Conservation (phyloP, 2,797 vertebrate species). For the Cossypha heuglini region DNA sequence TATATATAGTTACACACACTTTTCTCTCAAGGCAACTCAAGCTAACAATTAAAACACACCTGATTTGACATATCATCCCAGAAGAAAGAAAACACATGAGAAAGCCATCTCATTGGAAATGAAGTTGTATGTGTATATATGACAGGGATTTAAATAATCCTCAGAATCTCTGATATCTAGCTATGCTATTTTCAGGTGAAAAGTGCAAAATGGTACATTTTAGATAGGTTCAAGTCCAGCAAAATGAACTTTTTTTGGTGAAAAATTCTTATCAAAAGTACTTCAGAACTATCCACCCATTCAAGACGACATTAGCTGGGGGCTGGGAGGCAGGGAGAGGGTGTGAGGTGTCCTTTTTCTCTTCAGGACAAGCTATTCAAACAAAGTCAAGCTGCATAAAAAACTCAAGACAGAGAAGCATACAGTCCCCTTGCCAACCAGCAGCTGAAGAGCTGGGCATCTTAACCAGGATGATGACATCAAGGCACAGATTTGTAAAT, state of each 20-base stretch:
- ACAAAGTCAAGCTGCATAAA: background rate
- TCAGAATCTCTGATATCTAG: background rate
- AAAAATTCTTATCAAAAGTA: background rate
- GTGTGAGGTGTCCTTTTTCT: background rate
- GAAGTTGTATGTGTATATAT: accelerated
- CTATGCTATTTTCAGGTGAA: background rate
- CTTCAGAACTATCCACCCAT: background rate
- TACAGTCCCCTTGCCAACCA: background rate
- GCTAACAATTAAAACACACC: background rate
- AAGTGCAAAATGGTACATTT: background rate
- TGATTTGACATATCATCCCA: background rate
- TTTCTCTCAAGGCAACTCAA: background rate
- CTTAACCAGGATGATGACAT: background rate
- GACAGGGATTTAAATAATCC: background rate
- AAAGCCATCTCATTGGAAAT: background rate
- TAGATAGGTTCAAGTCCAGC: background rate
- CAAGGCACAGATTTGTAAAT: background rate
- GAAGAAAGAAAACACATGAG: background rate
- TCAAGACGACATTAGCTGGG: background rate
- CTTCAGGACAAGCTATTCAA: background rate
- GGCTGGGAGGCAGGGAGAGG: accelerated
- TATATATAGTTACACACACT: background rate
- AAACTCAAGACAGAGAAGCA: background rate
- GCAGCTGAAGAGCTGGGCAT: background rate
- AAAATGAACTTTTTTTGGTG: background rate